Base-by-base conservation (phyloP, 2,797 vertebrate species). In the Spinibarbus caldwelli region DNA sequence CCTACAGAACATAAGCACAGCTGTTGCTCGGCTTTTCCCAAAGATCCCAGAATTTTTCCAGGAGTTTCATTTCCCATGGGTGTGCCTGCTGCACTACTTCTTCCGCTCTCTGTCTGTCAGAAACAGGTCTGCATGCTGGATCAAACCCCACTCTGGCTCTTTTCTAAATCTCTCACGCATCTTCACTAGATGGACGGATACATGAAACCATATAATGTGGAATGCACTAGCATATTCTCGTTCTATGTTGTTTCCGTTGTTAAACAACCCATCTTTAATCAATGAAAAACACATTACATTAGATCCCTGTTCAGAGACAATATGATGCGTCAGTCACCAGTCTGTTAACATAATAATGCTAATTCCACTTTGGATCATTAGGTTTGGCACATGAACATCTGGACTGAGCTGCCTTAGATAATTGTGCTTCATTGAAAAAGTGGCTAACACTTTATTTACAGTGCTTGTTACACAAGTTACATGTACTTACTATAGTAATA, bases 21-120 rank as follows among this genome's bases (percentile, higher is more conserved):
- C 85, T 81, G 85, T 66, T 86, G 75, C 59, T 71, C 71, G 59
- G 71, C n/a, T 87, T 80, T 85, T 86, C 87, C 80, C 86, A 83
- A 71, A 85, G 85, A 85, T 75, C 75, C 72, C 81, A 49, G 80
- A 84, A 71, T 84, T 87, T 71, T 73, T 82, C 75, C 87, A 36
- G 31, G 47, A 87, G 26, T 47, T 71, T 49, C 57, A 70, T 79
- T 71, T 57, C 80, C 83, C 78, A 68, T 38, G 68, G 52, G 38
- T 29, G 66, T 89, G 75, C 7, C 23, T 62, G 45, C 67, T 29
- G 41, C 78, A 26, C 54, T 38, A 8, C 12, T 83, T 79, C 59
- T 80, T 79, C 77, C 12, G 36, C 31, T 52, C 34, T 47, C 71
- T 68, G 59, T 66, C 64, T n/a, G 43, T 81, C 81, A 87, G 83